phyloP scores from a whole-genome alignment of 2,797 vertebrate genomes.

The Pseudochromis fuscus region DNA sequence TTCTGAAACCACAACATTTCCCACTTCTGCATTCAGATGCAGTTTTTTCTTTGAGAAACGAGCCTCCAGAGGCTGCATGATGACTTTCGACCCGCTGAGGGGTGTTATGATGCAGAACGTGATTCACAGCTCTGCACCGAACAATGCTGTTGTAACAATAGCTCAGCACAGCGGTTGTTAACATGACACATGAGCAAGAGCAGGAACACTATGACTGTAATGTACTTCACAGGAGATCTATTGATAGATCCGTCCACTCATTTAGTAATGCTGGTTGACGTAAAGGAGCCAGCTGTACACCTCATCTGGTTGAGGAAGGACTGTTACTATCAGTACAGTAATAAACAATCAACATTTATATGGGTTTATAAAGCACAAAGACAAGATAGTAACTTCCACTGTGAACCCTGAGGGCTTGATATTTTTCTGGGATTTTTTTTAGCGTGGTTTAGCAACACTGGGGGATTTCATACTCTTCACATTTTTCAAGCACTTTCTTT shows the following conservation, averaged over 20 bases:
- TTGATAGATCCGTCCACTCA: constrained; percentile 1
- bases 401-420: too few species aligned
- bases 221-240: constrained; percentile 16
- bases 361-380: too few species aligned
- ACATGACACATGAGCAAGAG: constrained; percentile 30
- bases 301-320: too few species aligned
- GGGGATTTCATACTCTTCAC: too few species aligned
- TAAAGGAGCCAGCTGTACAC: constrained; percentile 15
- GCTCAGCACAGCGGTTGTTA: constrained; percentile 19
- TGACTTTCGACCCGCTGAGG: constrained; percentile 52
- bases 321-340: neutral
- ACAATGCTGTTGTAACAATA: constrained; percentile 35
- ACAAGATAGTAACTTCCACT: too few species aligned
- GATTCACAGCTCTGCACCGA: constrained; percentile 34
- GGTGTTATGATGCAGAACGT: constrained; percentile 26
- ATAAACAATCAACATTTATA: neutral
- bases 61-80: constrained; percentile 33
- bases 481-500: too few species aligned
- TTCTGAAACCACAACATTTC: constrained; percentile 40
- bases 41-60: constrained; percentile 53
- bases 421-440: too few species aligned
- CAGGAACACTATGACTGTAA: constrained; percentile 17
- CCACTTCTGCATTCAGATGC: constrained; percentile 51
- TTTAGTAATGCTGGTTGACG: constrained; percentile 30
- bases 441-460: too few species aligned